These are phyloP conservation scores for Anastrepha ludens DNA, from an alignment of 1,140 invertebrate genomes.

Conservation along the genomic window DNA sequence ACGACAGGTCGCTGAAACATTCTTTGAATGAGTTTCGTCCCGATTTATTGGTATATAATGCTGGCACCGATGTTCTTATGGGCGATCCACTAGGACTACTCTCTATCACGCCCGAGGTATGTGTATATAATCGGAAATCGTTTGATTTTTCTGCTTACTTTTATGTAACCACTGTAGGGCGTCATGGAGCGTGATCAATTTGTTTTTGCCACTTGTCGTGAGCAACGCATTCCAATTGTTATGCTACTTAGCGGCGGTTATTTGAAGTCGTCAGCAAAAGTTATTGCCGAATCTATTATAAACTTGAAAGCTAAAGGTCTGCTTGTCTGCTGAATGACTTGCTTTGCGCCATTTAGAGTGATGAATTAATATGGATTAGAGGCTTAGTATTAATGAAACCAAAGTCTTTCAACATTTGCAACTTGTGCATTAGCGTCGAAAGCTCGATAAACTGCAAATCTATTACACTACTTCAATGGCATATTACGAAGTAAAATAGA, in stretches of 20 bases:
- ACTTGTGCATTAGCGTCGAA: neutral
- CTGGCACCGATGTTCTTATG: conserved; percentile 88
- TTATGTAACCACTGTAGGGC: conserved; percentile 76
- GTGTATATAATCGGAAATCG: conserved; percentile 58
- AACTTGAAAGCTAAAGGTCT: conserved; percentile 78
- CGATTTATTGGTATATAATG: conserved; percentile 90
- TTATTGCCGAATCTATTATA: conserved; percentile 88
- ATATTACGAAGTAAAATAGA: neutral
- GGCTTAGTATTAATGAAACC: no score
- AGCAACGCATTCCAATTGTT: conserved; percentile 83
- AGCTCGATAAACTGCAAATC: no score
- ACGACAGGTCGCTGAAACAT: conserved; percentile 40
- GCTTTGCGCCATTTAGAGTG: no score
- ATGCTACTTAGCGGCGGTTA: conserved; percentile 94
- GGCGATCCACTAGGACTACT: conserved; percentile 86
- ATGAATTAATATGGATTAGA: neutral
- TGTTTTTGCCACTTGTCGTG: conserved; percentile 83
- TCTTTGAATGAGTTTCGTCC: conserved; percentile 81
- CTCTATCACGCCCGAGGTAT: conserved; percentile 80
- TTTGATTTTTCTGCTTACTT: neutral
- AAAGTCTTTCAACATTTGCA: neutral
- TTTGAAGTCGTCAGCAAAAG: conserved; percentile 81
- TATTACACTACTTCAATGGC: no score
- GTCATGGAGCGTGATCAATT: conserved; percentile 88
- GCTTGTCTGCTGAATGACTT: neutral